Evolutionary conservation across 2,888 invertebrate species (phyloP), one percentile per base, ranked within the genome.

Genomic region (Philaethria dido): DNA sequence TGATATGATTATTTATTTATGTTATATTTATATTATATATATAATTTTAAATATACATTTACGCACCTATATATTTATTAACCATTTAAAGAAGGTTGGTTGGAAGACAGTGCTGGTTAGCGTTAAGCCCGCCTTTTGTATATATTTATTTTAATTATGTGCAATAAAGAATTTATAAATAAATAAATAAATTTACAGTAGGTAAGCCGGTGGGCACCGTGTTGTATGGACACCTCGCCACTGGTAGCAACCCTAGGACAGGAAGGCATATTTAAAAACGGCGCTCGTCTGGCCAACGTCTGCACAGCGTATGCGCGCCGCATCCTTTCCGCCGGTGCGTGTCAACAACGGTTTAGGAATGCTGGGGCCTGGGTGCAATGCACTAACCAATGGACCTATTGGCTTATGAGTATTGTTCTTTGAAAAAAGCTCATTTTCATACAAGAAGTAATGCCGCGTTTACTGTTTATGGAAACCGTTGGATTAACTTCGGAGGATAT

Each of bases 241-340:
- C n/a, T n/a, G n/a, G n/a, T 68, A 80, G 29, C 82, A 84, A 72
- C 87, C 86, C 87, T 83, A 70, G 73, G 77, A 78, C 83, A 81
- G 85, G 86, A 87, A 84, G 80, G 76, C 73, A 72, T 73, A 79
- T 83, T 81, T 81, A 81, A 85, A 85, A 85, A 85, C 83, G 88
- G 86, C 88, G 86, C 84, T 84, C 81, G 81, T 77, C 89, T 89
- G 85, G 83, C 68, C 80, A 75, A 75, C 83, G 90, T 89, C 89
- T 90, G 77, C 76, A 83, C 82, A 70, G 73, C 73, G 80, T 87
- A 88, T 88, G 84, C 87, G 73, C 77, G 75, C 75, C 84, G 80
- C 87, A 86, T 84, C 81, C 79, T 79, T 84, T 87, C 86, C 87
- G 87, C 75, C 77, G 76, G 69, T 66, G 55, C 54, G 70, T 73